phyloP scores from a whole-genome alignment of 2,113 vertebrate species.

The Epinephelus fuscoguttatus region DNA sequence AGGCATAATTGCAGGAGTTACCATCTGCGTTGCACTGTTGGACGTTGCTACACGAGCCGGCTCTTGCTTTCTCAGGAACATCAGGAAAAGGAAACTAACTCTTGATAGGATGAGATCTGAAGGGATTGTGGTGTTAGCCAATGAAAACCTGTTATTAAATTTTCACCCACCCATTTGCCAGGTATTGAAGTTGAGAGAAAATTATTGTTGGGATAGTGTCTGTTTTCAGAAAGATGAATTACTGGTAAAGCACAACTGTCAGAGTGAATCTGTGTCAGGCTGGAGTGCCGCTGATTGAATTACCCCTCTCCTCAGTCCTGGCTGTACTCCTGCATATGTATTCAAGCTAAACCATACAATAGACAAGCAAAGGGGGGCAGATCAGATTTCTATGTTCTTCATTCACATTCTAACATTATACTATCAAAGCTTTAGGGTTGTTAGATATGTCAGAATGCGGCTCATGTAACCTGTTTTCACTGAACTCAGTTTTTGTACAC shows the following conservation, averaged over 20 bases:
- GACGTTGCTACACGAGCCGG: slow-evolving; percentile 31
- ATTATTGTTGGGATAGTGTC: slow-evolving; percentile 80
- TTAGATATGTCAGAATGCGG: slow-evolving; percentile 42
- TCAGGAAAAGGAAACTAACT: slow-evolving; percentile 35
- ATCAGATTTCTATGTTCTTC: slow-evolving; percentile 59
- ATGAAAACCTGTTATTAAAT: slow-evolving; percentile 75
- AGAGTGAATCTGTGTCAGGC: slow-evolving; percentile 81
- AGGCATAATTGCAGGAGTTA: slow-evolving; percentile 49
- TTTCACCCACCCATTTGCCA: slow-evolving; percentile 67
- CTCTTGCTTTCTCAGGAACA: slow-evolving; percentile 28
- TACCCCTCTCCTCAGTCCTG: slow-evolving; percentile 68
- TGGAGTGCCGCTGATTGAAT: slow-evolving; percentile 78
- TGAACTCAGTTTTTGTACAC: slow-evolving; percentile 1
- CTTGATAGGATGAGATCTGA: slow-evolving; percentile 57
- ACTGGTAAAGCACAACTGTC: slow-evolving; percentile 79
- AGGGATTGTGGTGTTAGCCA: slow-evolving; percentile 58
- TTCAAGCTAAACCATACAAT: slow-evolving; percentile 46
- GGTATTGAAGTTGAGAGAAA: slow-evolving; percentile 78
- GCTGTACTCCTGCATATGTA: slow-evolving; percentile 68
- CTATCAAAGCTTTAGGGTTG: slow-evolving; percentile 42
- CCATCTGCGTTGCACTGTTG: slow-evolving; percentile 20
- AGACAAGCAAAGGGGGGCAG: slow-evolving; percentile 45
- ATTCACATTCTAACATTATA: slow-evolving; percentile 58
- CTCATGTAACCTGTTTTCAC: slow-evolving; percentile 35
- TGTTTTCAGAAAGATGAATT: slow-evolving; percentile 82